Evolutionary conservation across 2,113 vertebrate genomes (phyloP).

Genomic region (Tachycineta bicolor): DNA sequence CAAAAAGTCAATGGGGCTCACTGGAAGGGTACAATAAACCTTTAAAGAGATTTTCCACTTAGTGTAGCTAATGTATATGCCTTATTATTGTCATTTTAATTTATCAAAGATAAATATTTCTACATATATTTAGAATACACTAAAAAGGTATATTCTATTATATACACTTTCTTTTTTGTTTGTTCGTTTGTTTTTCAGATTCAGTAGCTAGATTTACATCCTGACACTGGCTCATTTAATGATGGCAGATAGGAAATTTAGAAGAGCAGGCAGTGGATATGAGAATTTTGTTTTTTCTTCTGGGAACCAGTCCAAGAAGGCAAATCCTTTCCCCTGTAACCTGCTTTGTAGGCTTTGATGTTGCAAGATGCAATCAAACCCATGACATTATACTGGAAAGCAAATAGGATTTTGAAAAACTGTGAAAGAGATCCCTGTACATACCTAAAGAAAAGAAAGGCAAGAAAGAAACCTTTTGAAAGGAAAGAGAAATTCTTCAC

Average conservation of each 20-base stretch:
- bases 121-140: not conserved
- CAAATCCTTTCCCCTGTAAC: not conserved
- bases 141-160: not conserved
- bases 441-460: not conserved
- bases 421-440: not conserved
- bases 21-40: not conserved
- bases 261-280: not conserved
- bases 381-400: not conserved
- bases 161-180: not conserved
- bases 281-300: not conserved
- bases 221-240: not conserved
- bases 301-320: not conserved
- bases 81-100: not conserved
- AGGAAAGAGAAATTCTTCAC: not conserved
- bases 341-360: not conserved
- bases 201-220: not conserved
- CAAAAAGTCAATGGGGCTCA: not conserved
- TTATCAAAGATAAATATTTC: not conserved
- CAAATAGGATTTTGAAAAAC: constrained; percentile 20
- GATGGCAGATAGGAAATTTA: not conserved
- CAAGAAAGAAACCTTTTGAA: not conserved
- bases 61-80: not conserved
- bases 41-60: not conserved
- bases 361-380: not conserved
- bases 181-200: not conserved